Conservation (phyloP, 2,797 vertebrate species). For the Rhinoraja longicauda region DNA sequence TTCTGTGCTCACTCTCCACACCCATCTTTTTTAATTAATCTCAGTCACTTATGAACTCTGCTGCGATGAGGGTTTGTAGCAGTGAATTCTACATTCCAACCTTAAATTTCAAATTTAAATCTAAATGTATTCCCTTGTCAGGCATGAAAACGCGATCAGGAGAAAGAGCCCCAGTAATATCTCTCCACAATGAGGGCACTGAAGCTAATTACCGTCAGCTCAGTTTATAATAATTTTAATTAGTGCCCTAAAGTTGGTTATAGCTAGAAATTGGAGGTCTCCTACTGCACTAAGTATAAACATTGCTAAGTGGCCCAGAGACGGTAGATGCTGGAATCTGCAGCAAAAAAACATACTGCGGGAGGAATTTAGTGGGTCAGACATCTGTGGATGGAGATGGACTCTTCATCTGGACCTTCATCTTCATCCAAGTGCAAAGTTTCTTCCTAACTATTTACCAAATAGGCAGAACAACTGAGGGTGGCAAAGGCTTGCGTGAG, state of each 20-base stretch:
- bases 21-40: neutral
- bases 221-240: neutral
- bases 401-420: no score
- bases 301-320: neutral
- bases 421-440: no score
- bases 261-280: neutral
- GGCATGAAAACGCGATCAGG: neutral
- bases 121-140: neutral
- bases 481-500: no score
- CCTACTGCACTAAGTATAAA: neutral
- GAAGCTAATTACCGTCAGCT: neutral
- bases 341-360: no score
- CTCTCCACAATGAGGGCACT: neutral
- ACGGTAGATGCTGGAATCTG: no score
- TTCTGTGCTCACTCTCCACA: neutral
- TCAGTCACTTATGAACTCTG: neutral
- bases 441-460: neutral
- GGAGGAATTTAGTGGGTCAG: no score
- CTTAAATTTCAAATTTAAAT: neutral
- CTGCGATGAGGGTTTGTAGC: neutral
- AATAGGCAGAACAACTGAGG: neutral
- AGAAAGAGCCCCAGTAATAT: neutral
- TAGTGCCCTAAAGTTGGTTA: neutral
- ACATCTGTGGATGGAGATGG: no score
- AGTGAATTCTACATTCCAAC: neutral